Percentiles rank a stretch among this genome's conserved stretches.
phyloP scores from a whole-genome alignment of 1,140 invertebrate genomes.

The Ctenoplectra terminalis region DNA sequence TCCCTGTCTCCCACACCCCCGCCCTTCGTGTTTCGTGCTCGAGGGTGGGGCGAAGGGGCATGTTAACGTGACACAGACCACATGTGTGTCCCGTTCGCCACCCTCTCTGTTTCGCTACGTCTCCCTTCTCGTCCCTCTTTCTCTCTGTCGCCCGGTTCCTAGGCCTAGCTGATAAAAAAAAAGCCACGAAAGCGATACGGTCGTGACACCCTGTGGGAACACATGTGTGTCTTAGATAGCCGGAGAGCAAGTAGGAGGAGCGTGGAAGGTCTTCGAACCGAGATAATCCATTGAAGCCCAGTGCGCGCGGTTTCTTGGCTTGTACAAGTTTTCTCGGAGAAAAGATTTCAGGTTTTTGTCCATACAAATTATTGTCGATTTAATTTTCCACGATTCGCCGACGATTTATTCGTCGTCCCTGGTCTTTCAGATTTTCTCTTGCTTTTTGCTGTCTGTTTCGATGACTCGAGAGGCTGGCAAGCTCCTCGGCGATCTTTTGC shows the following conservation, averaged over 20 bases:
- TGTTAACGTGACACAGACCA: constrained; percentile 63
- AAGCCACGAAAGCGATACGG: constrained; percentile 66
- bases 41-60: constrained; percentile 46
- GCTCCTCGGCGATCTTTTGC: too few species aligned
- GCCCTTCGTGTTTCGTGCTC: constrained; percentile 38
- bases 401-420: too few species aligned
- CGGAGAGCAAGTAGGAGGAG: constrained; percentile 43
- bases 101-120: constrained; percentile 30
- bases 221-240: constrained; percentile 70
- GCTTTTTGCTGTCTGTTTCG: too few species aligned
- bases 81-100: constrained; percentile 63
- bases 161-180: constrained; percentile 56
- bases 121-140: constrained; percentile 14
- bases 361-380: too few species aligned
- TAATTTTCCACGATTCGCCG: too few species aligned
- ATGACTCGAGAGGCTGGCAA: too few species aligned
- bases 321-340: background rate
- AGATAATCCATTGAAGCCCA: constrained; percentile 52
- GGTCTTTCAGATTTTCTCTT: too few species aligned
- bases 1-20: constrained; percentile 52
- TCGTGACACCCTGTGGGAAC: constrained; percentile 71
- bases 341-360: background rate
- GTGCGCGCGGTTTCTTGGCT: background rate
- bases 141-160: background rate
- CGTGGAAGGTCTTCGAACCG: constrained; percentile 56